A percentile compares a stretch with the other conserved stretches of the same genome.
phyloP scores from a whole-genome alignment of 1,140 invertebrate species.

The Acromyrmex charruanus region DNA sequence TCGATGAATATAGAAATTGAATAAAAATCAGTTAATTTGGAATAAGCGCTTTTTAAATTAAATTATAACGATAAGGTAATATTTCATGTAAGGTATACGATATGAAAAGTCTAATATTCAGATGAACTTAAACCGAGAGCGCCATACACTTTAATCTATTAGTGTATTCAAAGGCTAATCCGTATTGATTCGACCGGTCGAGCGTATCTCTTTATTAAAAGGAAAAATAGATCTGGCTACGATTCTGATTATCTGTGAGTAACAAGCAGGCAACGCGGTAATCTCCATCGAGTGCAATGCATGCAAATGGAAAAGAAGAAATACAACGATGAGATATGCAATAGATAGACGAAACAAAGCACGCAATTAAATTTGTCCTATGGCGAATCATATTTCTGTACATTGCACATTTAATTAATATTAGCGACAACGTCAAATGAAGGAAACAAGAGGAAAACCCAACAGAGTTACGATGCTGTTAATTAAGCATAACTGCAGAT shows the following conservation, averaged over 20 bases:
- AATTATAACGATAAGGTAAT: slow-evolving; percentile 1
- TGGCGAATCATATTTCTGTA: slow-evolving; percentile 29
- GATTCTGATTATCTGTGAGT: slow-evolving; percentile 55
- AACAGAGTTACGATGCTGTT: slow-evolving; percentile 31
- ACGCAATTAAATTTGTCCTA: slow-evolving; percentile 44
- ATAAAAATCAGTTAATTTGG: not conserved
- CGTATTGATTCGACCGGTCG: slow-evolving; percentile 35
- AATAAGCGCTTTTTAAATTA: not conserved
- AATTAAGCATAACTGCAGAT: slow-evolving; percentile 52
- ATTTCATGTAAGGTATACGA: not conserved
- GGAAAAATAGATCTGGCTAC: slow-evolving; percentile 29
- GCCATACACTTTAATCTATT: slow-evolving; percentile 41
- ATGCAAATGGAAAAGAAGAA: slow-evolving; percentile 41
- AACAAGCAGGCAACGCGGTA: slow-evolving; percentile 38
- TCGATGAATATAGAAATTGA: not conserved
- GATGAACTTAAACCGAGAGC: not conserved
- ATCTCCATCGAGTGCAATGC: slow-evolving; percentile 38
- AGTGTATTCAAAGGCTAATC: slow-evolving; percentile 31
- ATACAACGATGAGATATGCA: not conserved
- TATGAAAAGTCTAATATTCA: slow-evolving; percentile 23
- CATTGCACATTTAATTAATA: slow-evolving; percentile 50
- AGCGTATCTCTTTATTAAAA: slow-evolving; percentile 49
- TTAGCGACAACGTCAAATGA: slow-evolving; percentile 44
- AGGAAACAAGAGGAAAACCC: not conserved
- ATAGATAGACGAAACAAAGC: slow-evolving; percentile 42